phyloP scores from a whole-genome alignment of 2,888 invertebrate species.

The Spisula solida region DNA sequence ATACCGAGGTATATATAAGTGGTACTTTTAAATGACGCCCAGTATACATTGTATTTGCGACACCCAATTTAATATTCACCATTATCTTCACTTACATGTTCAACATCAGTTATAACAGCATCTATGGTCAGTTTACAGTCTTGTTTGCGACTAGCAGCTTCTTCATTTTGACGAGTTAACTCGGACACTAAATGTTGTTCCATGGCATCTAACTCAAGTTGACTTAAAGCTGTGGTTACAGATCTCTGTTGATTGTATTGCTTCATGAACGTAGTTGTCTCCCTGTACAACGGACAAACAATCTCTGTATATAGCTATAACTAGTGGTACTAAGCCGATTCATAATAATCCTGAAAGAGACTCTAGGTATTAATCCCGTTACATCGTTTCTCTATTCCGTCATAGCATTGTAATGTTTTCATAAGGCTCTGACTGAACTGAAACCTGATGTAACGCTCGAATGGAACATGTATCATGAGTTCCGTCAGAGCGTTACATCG shows the following conservation, averaged over 20 bases:
- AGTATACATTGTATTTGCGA: background rate
- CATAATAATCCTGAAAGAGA: too few relatives aligned
- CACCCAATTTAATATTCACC: background rate
- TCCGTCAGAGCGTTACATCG: too few relatives aligned
- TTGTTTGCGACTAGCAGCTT: constrained; percentile 80
- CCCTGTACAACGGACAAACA: constrained; percentile 68
- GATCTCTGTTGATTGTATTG: constrained; percentile 81
- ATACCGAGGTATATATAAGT: too few relatives aligned
- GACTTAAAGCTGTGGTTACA: constrained; percentile 78
- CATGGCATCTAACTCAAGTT: constrained; percentile 83
- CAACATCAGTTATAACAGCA: constrained; percentile 75
- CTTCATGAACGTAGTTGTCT: constrained; percentile 78
- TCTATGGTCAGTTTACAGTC: constrained; percentile 77
- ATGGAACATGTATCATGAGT: too few relatives aligned
- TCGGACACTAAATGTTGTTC: constrained; percentile 82
- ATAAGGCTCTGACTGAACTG: too few relatives aligned
- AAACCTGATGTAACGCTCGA: too few relatives aligned
- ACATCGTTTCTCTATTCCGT: too few relatives aligned
- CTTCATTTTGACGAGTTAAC: constrained; percentile 79
- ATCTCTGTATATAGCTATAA: too few relatives aligned
- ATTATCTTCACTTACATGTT: constrained; percentile 69
- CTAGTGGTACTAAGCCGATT: too few relatives aligned
- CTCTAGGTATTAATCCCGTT: too few relatives aligned
- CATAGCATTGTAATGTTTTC: too few relatives aligned
- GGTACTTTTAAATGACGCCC: too few relatives aligned